Percentiles rank a stretch among this genome's conserved stretches.
These are phyloP conservation scores for Aegotheles bennettii DNA, from an alignment of 2,113 vertebrate species.

Conservation along the genomic window DNA sequence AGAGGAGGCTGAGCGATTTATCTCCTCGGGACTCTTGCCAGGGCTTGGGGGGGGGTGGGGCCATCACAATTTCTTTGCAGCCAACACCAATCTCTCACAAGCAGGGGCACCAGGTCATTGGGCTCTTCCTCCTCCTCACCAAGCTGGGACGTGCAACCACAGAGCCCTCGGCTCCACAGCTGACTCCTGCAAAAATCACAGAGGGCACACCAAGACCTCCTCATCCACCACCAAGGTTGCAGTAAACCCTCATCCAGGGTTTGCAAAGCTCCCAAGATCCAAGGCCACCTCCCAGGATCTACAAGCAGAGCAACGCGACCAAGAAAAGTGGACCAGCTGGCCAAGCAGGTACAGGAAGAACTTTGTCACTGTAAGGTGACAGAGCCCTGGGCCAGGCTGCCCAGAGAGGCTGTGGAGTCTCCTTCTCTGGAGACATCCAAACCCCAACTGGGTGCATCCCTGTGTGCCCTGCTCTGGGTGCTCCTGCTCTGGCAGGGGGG, in stretches of 20 bases:
- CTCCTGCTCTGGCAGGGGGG: too few species aligned
- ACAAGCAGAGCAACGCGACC: fast-evolving
- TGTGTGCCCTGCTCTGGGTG: too few species aligned
- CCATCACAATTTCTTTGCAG: neutral
- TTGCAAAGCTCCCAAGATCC: neutral
- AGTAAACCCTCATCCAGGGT: fast-evolving
- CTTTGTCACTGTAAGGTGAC: too few species aligned
- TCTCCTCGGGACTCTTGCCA: neutral
- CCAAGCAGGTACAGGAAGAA: too few species aligned
- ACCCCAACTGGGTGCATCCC: too few species aligned
- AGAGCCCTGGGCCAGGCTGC: too few species aligned
- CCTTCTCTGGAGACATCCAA: too few species aligned
- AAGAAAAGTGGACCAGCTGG: neutral
- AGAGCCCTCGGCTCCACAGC: neutral
- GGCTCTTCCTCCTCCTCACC: neutral
- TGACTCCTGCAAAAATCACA: neutral
- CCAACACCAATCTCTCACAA: neutral
- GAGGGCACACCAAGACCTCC: neutral
- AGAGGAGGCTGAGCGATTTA: neutral
- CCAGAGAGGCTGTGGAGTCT: too few species aligned
- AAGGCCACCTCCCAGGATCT: neutral
- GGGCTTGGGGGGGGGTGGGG: neutral
- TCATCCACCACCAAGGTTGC: neutral
- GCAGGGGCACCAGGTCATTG: fast-evolving
- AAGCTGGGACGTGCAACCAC: neutral